Conservation (phyloP, 92 coral and sea anemone species). For the Parazoanthus darwini region DNA sequence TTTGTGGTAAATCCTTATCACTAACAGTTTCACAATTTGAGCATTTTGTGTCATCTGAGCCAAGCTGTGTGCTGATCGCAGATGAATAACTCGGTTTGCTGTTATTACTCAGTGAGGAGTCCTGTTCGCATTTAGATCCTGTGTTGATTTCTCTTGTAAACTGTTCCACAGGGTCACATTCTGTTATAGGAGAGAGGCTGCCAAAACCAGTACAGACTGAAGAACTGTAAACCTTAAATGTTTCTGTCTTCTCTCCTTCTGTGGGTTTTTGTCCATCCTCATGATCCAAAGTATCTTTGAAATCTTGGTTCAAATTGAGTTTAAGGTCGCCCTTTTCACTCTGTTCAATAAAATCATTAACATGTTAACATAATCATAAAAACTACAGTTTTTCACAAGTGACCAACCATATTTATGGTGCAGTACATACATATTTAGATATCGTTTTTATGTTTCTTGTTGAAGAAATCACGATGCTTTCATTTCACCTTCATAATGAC, state of each 20-base stretch:
- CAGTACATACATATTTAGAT: too few species aligned
- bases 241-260: constrained; percentile 18
- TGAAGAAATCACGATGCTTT: too few species aligned
- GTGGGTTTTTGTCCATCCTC: background rate
- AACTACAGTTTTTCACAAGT: too few species aligned
- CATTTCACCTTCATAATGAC: too few species aligned
- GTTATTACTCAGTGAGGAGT: background rate
- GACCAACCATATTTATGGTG: too few species aligned
- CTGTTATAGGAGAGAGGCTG: constrained; percentile 36
- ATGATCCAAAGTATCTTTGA: background rate
- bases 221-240: constrained; percentile 2
- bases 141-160: background rate
- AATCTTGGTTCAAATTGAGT: constrained; percentile 23
- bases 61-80: background rate
- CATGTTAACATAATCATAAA: background rate
- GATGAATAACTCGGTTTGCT: background rate
- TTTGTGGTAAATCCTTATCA: background rate
- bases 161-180: constrained; percentile 35
- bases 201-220: background rate
- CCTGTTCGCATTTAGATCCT: background rate
- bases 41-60: background rate
- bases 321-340: background rate
- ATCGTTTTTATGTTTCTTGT: too few species aligned
- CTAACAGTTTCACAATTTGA: background rate
- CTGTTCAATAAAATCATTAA: background rate